A percentile compares a stretch with the other conserved stretches of the same genome.
Evolutionary conservation across 1,140 invertebrate genomes (phyloP).

Genomic region (Acromyrmex echinatior): DNA sequence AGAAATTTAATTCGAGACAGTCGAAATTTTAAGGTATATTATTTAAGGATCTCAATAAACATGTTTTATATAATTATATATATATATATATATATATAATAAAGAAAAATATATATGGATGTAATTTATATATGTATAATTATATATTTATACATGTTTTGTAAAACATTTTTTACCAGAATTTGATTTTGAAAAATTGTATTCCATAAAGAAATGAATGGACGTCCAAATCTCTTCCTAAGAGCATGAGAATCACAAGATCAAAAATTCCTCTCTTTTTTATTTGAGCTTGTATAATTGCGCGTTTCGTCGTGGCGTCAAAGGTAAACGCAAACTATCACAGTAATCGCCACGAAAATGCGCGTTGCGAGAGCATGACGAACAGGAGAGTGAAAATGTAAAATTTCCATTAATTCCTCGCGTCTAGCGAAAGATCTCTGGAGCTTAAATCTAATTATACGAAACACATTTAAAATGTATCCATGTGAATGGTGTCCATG

Average conservation of each 20-base stretch:
- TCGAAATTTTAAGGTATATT: not conserved
- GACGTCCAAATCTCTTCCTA: not conserved
- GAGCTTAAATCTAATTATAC: not conserved
- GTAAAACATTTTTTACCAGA: too few relatives aligned
- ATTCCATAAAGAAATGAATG: not conserved
- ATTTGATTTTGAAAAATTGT: too few relatives aligned
- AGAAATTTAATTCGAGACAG: conserved; percentile 16
- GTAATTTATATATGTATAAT: too few relatives aligned
- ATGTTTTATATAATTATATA: too few relatives aligned
- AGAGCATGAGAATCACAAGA: not conserved
- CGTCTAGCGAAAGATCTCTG: not conserved
- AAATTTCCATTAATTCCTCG: conserved; percentile 1
- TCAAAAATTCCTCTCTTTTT: not conserved
- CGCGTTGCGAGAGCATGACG: not conserved
- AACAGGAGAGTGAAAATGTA: not conserved
- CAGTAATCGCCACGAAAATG: conserved; percentile 49
- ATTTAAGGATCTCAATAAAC: not conserved
- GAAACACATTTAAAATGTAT: conserved; percentile 74
- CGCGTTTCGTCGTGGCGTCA: conserved; percentile 36
- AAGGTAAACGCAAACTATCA: conserved; percentile 61
- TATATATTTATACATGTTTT: too few relatives aligned
- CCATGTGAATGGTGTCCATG: conserved; percentile 81
- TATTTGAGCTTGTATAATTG: not conserved
- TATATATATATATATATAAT: too few relatives aligned
- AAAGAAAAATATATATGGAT: too few relatives aligned